Evolutionary conservation across 37 sponge, comb jelly and placozoan species (phyloP).

Genomic region (Petrosia ficiformis): DNA sequence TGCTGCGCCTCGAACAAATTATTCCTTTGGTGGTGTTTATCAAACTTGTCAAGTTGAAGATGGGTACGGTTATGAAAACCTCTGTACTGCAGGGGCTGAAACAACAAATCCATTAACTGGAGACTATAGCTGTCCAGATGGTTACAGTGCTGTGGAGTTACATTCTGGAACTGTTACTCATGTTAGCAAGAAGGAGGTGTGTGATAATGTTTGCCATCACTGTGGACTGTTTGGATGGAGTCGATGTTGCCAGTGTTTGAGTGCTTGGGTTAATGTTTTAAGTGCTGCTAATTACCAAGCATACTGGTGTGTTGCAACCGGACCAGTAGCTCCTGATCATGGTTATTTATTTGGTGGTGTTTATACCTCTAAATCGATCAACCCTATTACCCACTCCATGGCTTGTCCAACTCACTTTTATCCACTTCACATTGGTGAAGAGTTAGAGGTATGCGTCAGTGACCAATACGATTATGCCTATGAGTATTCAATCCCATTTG

Average conservation of each 20-base stretch:
- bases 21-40: slow-evolving; percentile 72
- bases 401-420: slow-evolving; percentile 59
- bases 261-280: neutral
- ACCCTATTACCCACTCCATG: slow-evolving; percentile 60
- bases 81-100: slow-evolving; percentile 27
- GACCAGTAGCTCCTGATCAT: slow-evolving; percentile 1
- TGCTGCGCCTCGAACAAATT: slow-evolving; percentile 27
- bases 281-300: slow-evolving; percentile 41
- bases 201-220: slow-evolving; percentile 21
- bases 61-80: slow-evolving; percentile 9
- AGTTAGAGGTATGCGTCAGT: slow-evolving; percentile 57
- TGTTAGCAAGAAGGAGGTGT: slow-evolving; percentile 1
- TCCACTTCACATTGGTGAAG: slow-evolving; percentile 52
- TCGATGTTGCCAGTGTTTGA: slow-evolving; percentile 28
- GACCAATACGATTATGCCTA: slow-evolving; percentile 52
- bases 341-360: slow-evolving; percentile 83
- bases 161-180: slow-evolving; percentile 49
- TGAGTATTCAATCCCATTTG: slow-evolving; percentile 58
- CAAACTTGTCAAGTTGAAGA: slow-evolving; percentile 55
- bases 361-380: slow-evolving; percentile 44
- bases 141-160: slow-evolving; percentile 41
- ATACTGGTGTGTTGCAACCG: slow-evolving; percentile 67
- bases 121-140: slow-evolving; percentile 40
- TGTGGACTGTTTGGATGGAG: slow-evolving; percentile 26
- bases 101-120: slow-evolving; percentile 66